phyloP scores from a whole-genome alignment of 1,140 invertebrate genomes.

The Leptinotarsa defecta region DNA sequence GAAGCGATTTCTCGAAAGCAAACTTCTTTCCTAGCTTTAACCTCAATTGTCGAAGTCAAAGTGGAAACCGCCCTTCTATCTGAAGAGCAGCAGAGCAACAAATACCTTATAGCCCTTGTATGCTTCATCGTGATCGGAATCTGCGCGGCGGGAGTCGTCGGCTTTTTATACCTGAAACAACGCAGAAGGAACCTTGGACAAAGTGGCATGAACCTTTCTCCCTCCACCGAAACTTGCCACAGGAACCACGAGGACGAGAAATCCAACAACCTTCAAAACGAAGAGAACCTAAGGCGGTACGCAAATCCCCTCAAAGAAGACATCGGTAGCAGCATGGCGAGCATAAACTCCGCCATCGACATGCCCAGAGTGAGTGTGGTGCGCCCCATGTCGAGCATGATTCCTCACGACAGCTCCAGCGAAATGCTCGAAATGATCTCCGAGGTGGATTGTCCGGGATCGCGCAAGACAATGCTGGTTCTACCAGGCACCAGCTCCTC shows the following conservation, averaged over 20 bases:
- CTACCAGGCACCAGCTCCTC: slow-evolving; percentile 52
- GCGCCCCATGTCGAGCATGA: slow-evolving; percentile 61
- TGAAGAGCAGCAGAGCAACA: slow-evolving; percentile 60
- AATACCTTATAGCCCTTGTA: slow-evolving; percentile 58
- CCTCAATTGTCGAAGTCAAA: slow-evolving; percentile 79
- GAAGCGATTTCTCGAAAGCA: slow-evolving; percentile 72
- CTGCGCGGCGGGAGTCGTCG: slow-evolving; percentile 56
- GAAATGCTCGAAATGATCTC: slow-evolving; percentile 68
- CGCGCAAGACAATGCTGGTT: slow-evolving; percentile 53
- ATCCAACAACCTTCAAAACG: slow-evolving; percentile 86
- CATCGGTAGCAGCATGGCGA: slow-evolving; percentile 55
- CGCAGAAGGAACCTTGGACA: slow-evolving; percentile 60
- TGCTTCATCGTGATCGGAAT: slow-evolving; percentile 62
- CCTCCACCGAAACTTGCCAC: slow-evolving; percentile 63
- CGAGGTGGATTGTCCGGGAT: slow-evolving; percentile 59
- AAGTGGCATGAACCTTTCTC: slow-evolving; percentile 61
- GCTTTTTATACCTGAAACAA: slow-evolving; percentile 60
- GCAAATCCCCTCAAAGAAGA: slow-evolving; percentile 67
- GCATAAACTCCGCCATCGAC: slow-evolving; percentile 52
- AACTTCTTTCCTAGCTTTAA: slow-evolving; percentile 67
- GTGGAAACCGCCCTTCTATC: slow-evolving; percentile 72
- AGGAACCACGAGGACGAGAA: slow-evolving; percentile 81
- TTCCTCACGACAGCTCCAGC: slow-evolving; percentile 57
- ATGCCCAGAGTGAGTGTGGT: slow-evolving; percentile 63
- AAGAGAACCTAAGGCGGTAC: slow-evolving; percentile 78